These are phyloP conservation scores for Uropsilus gracilis DNA, from an alignment of 2,113 vertebrate species.

Conservation along the genomic window DNA sequence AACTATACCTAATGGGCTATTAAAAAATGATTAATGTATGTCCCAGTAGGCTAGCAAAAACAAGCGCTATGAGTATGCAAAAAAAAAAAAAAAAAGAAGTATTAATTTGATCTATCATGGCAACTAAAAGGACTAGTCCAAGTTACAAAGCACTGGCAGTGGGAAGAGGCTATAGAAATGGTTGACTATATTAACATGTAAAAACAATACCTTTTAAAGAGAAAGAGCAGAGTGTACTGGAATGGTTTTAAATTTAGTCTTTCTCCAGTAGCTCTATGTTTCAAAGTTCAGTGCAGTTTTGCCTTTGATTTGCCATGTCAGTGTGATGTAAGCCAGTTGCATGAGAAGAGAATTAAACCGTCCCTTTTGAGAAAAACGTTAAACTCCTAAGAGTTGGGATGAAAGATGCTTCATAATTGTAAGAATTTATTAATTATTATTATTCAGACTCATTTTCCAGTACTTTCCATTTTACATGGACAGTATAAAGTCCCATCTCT, in stretches of 20 bases:
- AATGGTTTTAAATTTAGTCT: slow-evolving; percentile 37
- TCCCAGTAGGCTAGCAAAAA: slow-evolving; percentile 69
- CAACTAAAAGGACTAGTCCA: neutral
- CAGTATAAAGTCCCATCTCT: neutral
- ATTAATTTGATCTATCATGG: slow-evolving; percentile 61
- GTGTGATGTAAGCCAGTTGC: neutral
- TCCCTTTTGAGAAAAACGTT: slow-evolving; percentile 30
- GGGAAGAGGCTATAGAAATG: neutral
- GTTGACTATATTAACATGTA: neutral
- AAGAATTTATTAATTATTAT: slow-evolving; percentile 63
- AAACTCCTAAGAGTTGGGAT: neutral
- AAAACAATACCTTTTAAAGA: neutral
- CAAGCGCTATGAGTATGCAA: slow-evolving; percentile 58
- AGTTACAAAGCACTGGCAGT: neutral
- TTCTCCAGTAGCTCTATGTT: neutral
- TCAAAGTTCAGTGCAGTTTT: slow-evolving; percentile 32
- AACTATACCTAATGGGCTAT: slow-evolving; percentile 65
- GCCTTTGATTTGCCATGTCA: slow-evolving; percentile 27
- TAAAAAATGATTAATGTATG: slow-evolving; percentile 74
- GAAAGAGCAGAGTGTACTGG: neutral
- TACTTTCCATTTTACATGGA: slow-evolving; percentile 51
- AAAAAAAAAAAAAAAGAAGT: slow-evolving; percentile 68
- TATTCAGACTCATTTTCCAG: slow-evolving; percentile 12
- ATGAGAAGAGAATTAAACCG: neutral
- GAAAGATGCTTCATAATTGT: slow-evolving; percentile 59